phyloP scores from a whole-genome alignment of 1,140 invertebrate species.

The Helicoverpa zea region DNA sequence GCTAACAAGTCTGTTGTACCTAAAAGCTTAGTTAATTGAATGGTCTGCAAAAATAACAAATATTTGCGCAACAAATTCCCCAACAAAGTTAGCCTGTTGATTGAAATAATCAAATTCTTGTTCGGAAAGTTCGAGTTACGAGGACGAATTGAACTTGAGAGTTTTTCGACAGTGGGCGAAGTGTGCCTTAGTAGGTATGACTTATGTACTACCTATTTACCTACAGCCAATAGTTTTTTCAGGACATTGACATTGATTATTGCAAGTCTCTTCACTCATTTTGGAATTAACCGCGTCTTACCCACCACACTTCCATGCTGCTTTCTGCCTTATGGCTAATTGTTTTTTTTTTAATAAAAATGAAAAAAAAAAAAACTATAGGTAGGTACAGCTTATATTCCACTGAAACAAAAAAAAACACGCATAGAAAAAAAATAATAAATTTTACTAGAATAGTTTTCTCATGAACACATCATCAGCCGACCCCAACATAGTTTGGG shows the following conservation, averaged over 20 bases:
- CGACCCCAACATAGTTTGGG: no score
- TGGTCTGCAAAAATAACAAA: conserved; percentile 3
- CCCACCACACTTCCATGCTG: no score
- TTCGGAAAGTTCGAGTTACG: background rate
- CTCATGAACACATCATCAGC: no score
- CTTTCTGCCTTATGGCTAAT: no score
- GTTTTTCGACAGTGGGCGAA: background rate
- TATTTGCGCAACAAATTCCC: conserved; percentile 16
- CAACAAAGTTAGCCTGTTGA: background rate
- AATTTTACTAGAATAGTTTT: no score
- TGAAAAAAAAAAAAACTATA: no score
- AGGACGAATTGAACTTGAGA: background rate
- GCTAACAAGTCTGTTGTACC: background rate
- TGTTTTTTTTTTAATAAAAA: no score
- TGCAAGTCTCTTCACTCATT: no score
- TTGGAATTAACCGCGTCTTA: background rate
- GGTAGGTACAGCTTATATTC: no score
- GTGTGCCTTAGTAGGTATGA: background rate
- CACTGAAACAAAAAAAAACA: background rate
- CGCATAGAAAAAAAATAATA: background rate
- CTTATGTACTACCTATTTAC: no score
- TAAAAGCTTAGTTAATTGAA: background rate
- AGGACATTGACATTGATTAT: no score
- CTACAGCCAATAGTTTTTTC: no score
- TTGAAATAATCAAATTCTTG: conserved; percentile 12